phyloP scores from a whole-genome alignment of 2,113 vertebrate species.

The Nibea coibor region DNA sequence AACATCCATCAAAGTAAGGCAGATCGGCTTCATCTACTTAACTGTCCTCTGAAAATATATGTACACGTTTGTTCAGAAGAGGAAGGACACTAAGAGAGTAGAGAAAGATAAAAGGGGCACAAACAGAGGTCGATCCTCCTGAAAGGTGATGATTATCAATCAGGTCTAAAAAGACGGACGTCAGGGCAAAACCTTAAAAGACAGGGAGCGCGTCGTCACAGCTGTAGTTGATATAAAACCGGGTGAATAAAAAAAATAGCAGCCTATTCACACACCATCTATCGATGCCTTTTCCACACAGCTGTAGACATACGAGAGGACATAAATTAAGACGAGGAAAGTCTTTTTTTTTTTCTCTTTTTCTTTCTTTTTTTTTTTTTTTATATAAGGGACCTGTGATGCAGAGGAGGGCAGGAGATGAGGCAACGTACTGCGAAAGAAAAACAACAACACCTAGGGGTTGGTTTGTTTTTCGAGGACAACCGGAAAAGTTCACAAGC shows the following conservation, averaged over 20 bases:
- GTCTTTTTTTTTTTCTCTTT: slow-evolving; percentile 2
- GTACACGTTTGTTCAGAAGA: slow-evolving; percentile 60
- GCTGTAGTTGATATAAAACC: slow-evolving; percentile 64
- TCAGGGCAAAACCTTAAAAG: slow-evolving; percentile 32
- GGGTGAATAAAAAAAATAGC: slow-evolving; percentile 78
- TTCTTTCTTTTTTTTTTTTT: no score
- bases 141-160: slow-evolving; percentile 37
- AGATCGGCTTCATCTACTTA: slow-evolving; percentile 69
- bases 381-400: slow-evolving; percentile 29
- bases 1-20: slow-evolving; percentile 82
- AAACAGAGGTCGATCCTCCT: slow-evolving; percentile 49
- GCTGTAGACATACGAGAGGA: slow-evolving; percentile 54
- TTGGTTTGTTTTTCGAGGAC: slow-evolving; percentile 22
- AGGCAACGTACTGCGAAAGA: slow-evolving; percentile 13
- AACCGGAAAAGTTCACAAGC: slow-evolving; percentile 25
- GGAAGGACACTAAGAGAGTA: slow-evolving; percentile 36
- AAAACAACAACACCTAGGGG: slow-evolving; percentile 12
- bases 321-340: slow-evolving; percentile 50
- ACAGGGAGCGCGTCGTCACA: slow-evolving; percentile 62
- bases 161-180: slow-evolving; percentile 36
- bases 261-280: slow-evolving; percentile 82
- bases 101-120: slow-evolving; percentile 36
- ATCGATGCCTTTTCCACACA: slow-evolving; percentile 69
- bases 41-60: slow-evolving; percentile 52
- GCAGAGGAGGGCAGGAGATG: slow-evolving; percentile 6